phyloP scores from a whole-genome alignment of 2,888 invertebrate species.

The Metopia argyrocephala region DNA sequence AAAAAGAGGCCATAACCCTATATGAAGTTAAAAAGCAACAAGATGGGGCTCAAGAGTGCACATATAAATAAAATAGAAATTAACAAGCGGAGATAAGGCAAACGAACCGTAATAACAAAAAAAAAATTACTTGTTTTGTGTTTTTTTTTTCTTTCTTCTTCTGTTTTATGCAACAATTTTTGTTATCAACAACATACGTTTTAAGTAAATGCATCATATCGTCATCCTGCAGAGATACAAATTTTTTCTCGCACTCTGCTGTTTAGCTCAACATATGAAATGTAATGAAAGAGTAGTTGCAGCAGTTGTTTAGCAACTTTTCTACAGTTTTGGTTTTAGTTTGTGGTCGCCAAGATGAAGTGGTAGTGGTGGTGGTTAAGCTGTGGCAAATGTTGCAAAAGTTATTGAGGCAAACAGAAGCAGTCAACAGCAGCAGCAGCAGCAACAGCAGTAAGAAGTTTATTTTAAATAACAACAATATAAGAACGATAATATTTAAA shows the following conservation, averaged over 20 bases:
- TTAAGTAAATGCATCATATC: constrained; percentile 40
- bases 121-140: neutral
- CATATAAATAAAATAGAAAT: constrained; percentile 30
- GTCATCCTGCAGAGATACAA: constrained; percentile 33
- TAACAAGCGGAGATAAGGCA: constrained; percentile 53
- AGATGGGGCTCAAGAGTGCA: neutral
- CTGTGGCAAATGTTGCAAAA: neutral
- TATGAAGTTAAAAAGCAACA: constrained; percentile 34
- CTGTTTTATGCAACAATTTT: neutral
- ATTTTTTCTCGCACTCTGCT: constrained; percentile 18
- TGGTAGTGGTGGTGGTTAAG: neutral
- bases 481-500: constrained; percentile 36
- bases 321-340: neutral
- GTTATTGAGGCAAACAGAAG: neutral
- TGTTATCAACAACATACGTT: constrained; percentile 38
- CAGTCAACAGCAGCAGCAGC: too few species aligned
- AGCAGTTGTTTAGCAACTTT: constrained; percentile 56
- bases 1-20: constrained; percentile 39
- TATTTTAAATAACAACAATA: neutral
- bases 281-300: neutral
- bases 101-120: constrained; percentile 55
- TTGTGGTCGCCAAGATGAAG: constrained; percentile 42
- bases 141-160: neutral
- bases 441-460: neutral
- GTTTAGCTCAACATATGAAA: constrained; percentile 18